Base-by-base conservation (phyloP, 2,113 vertebrate species). In the Epinephelus lanceolatus region DNA sequence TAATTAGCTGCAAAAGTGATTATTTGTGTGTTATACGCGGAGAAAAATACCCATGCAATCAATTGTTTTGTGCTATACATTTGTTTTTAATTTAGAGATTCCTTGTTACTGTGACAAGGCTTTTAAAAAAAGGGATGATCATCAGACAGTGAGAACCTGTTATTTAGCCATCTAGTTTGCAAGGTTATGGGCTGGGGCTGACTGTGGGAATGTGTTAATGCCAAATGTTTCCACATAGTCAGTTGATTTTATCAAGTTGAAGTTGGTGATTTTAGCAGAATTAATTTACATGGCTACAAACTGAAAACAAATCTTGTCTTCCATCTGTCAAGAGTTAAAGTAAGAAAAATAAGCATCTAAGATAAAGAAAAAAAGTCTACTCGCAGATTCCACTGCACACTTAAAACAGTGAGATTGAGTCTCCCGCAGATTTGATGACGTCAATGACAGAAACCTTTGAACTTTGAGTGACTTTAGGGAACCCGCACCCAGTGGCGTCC, bases 371-470 rank as follows among this genome's bases (percentile, higher is more conserved):
- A 55, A 69, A 4, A 76, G 45, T 68, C 67, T 15, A 12, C 42
- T 53, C 42, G 68, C 2, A 59, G 51, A 76, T 70, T 80, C 33
- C 52, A 72, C 1, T 56, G 72, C 33, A 63, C 12, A 60, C 71
- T 85, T 71, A 15, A 51, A 73, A 61, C n/a, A 60, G 30, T 42
- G 56, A 65, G 23, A 45, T 1, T 0, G 30, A 42, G 65, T 67
- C 80, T 81, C 85, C 77, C 2, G 18, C 68, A 37, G 86, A 61
- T 80, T 37, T 57, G 37, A 63, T 93, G 85, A 83, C 52, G 25
- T 81, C 80, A 89, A 11, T 40, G 68, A 83, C 19, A 83, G 49
- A 67, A 76, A 75, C 67, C 56, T 79, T 76, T 87, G 60, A 81
- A 71, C 76, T 57, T 17, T 33, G 17, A 63, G 45, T 23, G 55